These are phyloP conservation scores for Discoglossus pictus DNA, from an alignment of 2,797 vertebrate species.

Conservation along the genomic window DNA sequence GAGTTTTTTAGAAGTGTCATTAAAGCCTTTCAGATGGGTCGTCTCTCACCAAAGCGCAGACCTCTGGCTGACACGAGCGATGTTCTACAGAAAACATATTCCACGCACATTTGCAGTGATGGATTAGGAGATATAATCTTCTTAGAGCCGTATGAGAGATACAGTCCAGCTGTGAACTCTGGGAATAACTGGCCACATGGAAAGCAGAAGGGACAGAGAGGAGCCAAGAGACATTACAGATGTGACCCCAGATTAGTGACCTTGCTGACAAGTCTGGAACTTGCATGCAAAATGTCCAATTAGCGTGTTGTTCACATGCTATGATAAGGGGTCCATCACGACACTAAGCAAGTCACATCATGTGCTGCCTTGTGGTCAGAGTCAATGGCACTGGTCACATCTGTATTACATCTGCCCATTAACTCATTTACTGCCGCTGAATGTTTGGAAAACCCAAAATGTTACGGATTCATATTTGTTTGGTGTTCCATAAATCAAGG, in stretches of 20 bases:
- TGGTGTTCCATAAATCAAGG: no score
- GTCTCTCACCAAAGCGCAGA: background rate
- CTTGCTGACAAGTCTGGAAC: background rate
- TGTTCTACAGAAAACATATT: conserved; percentile 1
- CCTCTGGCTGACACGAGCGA: conserved; percentile 25
- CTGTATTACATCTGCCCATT: no score
- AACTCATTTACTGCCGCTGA: no score
- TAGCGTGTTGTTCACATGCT: no score
- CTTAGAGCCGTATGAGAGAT: conserved; percentile 15
- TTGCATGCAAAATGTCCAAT: background rate
- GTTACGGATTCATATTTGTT: no score
- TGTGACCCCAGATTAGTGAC: background rate
- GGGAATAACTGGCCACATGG: background rate
- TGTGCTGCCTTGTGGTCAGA: no score
- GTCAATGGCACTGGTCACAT: no score
- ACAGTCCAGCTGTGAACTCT: conserved; percentile 7
- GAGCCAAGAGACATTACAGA: fast-evolving
- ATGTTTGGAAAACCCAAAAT: no score
- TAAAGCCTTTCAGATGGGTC: background rate
- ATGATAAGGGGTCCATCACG: no score
- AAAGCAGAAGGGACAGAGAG: background rate
- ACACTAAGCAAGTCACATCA: no score
- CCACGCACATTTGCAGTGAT: conserved; percentile 16
- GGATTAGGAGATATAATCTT: conserved; percentile 27
- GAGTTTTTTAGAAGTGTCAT: no score